Evolutionary conservation across 2,888 invertebrate genomes (phyloP).

Genomic region (Cephus pygmeus): DNA sequence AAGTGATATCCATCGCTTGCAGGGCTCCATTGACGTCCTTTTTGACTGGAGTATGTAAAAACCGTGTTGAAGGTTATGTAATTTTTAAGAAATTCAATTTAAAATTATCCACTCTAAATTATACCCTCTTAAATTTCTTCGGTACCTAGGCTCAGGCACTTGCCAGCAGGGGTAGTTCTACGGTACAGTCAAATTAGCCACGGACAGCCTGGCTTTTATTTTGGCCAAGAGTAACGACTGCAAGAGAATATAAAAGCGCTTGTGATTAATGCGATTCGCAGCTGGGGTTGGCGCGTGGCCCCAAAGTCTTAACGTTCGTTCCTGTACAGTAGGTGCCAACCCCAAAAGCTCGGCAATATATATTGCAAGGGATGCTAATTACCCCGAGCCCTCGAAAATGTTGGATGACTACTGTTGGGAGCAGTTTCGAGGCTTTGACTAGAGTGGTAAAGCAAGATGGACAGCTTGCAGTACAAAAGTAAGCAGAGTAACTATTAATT

Average conservation of each 20-base stretch:
- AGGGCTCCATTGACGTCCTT: slow-evolving; percentile 44
- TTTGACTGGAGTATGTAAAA: neutral
- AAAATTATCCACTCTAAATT: neutral
- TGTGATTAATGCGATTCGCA: slow-evolving; percentile 64
- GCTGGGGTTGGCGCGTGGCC: slow-evolving; percentile 58
- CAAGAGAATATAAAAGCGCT: slow-evolving; percentile 16
- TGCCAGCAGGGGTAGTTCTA: neutral
- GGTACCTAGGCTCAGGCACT: neutral
- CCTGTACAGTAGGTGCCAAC: slow-evolving; percentile 43
- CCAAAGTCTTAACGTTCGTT: slow-evolving; percentile 19
- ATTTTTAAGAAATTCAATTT: neutral
- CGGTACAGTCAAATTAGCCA: neutral
- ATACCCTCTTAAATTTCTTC: neutral
- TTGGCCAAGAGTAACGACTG: neutral
- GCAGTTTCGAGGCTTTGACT: neutral
- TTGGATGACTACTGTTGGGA: neutral
- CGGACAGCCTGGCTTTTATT: neutral
- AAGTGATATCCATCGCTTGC: slow-evolving; percentile 52
- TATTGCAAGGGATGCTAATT: slow-evolving; percentile 55
- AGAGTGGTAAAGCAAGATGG: neutral
- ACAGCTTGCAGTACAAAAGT: neutral
- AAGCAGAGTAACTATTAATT: neutral
- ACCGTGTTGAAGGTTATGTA: neutral
- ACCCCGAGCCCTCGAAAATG: slow-evolving; percentile 24
- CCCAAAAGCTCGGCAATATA: slow-evolving; percentile 46